Conservation (phyloP, 2,797 vertebrate genomes). For the Pteronotus mesoamericanus region DNA sequence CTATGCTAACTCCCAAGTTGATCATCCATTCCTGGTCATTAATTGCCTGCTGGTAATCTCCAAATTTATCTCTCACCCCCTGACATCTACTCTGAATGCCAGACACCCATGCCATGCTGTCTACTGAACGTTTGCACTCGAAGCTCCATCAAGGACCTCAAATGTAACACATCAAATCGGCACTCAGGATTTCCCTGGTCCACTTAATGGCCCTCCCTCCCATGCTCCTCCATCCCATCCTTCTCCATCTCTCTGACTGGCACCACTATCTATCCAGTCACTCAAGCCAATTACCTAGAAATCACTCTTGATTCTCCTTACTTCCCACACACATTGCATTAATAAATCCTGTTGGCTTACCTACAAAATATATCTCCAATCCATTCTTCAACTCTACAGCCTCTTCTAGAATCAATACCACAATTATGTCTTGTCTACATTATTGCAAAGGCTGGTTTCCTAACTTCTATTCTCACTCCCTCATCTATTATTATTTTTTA, state of each 20-base stretch:
- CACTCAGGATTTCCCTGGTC: neutral
- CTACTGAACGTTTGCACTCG: neutral
- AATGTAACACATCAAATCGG: neutral
- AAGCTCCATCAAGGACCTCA: neutral
- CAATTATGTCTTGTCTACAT: neutral
- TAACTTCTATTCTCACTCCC: neutral
- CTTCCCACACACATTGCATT: neutral
- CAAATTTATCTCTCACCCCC: neutral
- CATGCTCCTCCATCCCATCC: neutral
- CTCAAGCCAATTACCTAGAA: neutral
- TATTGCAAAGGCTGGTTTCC: neutral
- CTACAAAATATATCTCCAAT: neutral
- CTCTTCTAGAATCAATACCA: neutral
- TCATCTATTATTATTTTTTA: conserved; percentile 16
- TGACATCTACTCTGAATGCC: neutral
- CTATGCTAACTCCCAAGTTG: neutral
- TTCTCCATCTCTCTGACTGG: neutral
- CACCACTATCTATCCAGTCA: neutral
- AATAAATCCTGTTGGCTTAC: neutral
- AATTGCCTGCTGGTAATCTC: neutral
- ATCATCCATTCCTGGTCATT: neutral
- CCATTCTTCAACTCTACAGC: neutral
- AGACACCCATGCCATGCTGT: neutral
- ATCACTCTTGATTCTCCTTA: neutral
- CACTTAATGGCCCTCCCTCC: neutral